Evolutionary conservation across 2,113 vertebrate genomes (phyloP).

Genomic region (Clarias gariepinus): DNA sequence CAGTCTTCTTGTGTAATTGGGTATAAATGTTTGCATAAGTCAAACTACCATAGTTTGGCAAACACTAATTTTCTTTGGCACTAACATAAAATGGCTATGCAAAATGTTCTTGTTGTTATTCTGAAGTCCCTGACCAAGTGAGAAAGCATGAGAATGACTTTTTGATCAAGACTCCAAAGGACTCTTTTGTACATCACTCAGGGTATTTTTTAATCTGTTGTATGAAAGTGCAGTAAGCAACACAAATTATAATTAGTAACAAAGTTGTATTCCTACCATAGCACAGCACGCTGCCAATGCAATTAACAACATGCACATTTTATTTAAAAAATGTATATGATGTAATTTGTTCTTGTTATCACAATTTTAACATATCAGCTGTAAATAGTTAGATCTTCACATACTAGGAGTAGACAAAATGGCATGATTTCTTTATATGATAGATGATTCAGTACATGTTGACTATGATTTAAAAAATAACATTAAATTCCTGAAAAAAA

Average conservation of each 20-base stretch:
- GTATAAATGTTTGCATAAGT: not conserved
- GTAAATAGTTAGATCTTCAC: not conserved
- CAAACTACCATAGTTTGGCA: not conserved
- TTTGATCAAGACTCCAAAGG: too few species aligned
- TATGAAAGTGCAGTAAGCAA: not conserved
- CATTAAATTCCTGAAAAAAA: too few species aligned
- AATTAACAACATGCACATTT: too few species aligned
- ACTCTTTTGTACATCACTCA: too few species aligned
- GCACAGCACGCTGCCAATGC: too few species aligned
- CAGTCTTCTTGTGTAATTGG: not conserved
- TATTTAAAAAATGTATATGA: too few species aligned
- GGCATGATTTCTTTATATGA: not conserved
- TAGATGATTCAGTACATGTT: not conserved
- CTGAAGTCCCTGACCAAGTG: too few species aligned
- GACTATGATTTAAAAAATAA: too few species aligned
- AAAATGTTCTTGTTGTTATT: too few species aligned
- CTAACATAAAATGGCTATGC: not conserved
- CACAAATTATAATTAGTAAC: not conserved
- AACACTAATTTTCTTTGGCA: not conserved
- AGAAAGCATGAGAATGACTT: too few species aligned
- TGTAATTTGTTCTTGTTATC: not conserved
- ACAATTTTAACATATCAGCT: not conserved
- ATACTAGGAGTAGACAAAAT: not conserved
- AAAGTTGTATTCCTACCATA: too few species aligned
- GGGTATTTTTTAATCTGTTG: too few species aligned